A percentile compares a stretch with the other conserved stretches of the same genome.
phyloP scores from a whole-genome alignment of 2,113 vertebrate genomes.

The Peromyscus polionotus region DNA sequence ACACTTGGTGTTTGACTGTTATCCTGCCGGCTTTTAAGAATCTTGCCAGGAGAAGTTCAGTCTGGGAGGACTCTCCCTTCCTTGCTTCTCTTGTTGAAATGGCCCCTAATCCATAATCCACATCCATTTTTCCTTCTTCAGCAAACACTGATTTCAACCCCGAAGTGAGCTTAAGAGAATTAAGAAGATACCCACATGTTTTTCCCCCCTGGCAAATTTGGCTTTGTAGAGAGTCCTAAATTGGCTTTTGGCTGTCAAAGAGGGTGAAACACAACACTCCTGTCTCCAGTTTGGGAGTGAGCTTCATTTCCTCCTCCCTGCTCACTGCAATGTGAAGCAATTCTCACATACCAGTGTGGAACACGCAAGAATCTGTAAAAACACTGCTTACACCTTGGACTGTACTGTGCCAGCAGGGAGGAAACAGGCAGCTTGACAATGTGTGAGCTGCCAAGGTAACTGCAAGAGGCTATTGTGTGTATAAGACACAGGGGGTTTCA shows the following conservation, averaged over 20 bases:
- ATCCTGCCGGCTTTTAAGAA: background rate
- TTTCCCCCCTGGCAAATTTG: background rate
- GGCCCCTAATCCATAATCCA: background rate
- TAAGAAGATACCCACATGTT: constrained; percentile 34
- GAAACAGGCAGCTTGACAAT: background rate
- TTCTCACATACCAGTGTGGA: constrained; percentile 58
- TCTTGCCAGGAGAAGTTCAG: background rate
- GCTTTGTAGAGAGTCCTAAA: constrained; percentile 63
- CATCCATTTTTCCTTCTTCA: background rate
- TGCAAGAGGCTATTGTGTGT: constrained; percentile 14
- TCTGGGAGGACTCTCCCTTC: background rate
- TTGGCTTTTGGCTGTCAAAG: constrained; percentile 71
- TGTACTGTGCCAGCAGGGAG: background rate
- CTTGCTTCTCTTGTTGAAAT: background rate
- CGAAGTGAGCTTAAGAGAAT: constrained; percentile 44
- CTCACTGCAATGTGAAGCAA: constrained; percentile 49
- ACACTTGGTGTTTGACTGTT: background rate
- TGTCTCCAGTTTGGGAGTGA: constrained; percentile 22
- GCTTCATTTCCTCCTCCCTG: constrained; percentile 59
- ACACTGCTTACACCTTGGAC: constrained; percentile 62
- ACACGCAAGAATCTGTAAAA: constrained; percentile 42
- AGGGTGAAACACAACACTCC: constrained; percentile 63
- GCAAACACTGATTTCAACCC: constrained; percentile 45
- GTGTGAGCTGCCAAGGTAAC: constrained; percentile 26
- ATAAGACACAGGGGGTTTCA: background rate